Conservation (phyloP, 2,797 vertebrate species). For the Iguana delicatissima region DNA sequence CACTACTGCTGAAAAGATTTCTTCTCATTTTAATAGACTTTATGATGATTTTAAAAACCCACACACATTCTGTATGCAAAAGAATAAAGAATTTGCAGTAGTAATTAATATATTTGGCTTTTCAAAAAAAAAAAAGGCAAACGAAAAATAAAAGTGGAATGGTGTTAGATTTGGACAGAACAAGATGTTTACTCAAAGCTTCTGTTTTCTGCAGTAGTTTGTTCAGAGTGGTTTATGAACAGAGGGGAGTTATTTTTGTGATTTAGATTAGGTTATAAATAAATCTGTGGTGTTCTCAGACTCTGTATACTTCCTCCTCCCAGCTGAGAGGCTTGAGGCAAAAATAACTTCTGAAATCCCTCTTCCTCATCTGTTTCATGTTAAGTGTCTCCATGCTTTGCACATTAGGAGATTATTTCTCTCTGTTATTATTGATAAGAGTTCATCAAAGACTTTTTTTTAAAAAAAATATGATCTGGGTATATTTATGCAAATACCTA, state of each 20-base stretch:
- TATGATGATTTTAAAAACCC: background rate
- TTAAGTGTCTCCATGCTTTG: conserved; percentile 54
- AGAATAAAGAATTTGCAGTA: background rate
- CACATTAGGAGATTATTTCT: conserved; percentile 40
- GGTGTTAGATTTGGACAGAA: conserved; percentile 10
- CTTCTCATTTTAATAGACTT: background rate
- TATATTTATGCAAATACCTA: background rate
- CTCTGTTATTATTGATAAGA: conserved; percentile 43
- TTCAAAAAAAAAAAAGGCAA: background rate
- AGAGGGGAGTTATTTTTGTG: conserved; percentile 46
- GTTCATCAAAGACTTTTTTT: conserved; percentile 38
- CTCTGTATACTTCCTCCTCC: conserved; percentile 37
- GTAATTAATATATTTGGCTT: background rate
- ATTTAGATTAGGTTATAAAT: conserved; percentile 63
- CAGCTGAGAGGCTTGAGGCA: conserved; percentile 48
- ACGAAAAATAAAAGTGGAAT: background rate
- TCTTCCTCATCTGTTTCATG: conserved; percentile 48
- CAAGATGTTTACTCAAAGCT: conserved; percentile 34
- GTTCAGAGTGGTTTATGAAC: conserved; percentile 49
- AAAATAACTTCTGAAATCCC: conserved; percentile 58
- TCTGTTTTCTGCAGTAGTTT: conserved; percentile 35
- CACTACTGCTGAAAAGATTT: background rate
- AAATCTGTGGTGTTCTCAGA: conserved; percentile 52
- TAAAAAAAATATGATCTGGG: conserved; percentile 37
- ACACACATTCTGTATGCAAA: background rate